phyloP scores from a whole-genome alignment of 2,113 vertebrate species.

The Mus spicilegus region DNA sequence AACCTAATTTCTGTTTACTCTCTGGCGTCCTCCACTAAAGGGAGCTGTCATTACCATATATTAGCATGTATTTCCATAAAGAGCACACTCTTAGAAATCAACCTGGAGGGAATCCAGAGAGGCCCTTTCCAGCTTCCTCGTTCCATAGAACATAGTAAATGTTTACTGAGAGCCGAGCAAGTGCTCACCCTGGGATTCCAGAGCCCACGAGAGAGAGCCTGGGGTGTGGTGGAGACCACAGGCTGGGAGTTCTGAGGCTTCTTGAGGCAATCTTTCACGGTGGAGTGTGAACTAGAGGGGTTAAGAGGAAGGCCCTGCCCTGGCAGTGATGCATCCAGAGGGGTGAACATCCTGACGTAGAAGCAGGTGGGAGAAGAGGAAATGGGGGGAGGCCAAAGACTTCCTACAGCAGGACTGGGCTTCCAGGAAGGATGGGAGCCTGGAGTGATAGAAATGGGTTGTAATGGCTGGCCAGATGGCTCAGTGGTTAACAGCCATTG shows the following conservation, averaged over 20 bases:
- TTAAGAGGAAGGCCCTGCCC: neutral
- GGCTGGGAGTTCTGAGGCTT: neutral
- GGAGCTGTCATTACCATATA: constrained; percentile 32
- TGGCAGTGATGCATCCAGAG: neutral
- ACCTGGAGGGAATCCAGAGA: neutral
- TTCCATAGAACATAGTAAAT: neutral
- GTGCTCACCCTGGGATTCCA: neutral
- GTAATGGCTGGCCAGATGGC: neutral
- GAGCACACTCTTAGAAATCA: neutral
- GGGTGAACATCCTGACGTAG: neutral
- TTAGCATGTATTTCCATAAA: constrained; percentile 43
- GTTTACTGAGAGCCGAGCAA: neutral
- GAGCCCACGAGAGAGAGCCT: neutral
- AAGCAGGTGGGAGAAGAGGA: neutral
- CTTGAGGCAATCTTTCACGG: neutral
- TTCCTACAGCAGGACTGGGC: neutral
- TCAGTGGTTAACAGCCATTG: neutral
- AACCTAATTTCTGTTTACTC: constrained; percentile 39
- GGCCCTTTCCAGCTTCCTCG: neutral
- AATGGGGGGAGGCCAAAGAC: too few species aligned
- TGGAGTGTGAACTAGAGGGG: neutral
- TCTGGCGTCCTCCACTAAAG: constrained; percentile 6
- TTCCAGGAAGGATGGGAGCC: neutral
- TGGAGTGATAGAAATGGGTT: neutral
- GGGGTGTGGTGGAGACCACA: neutral